Percentiles rank a stretch among this genome's conserved stretches.
These are phyloP conservation scores for Drosophila orosa DNA, from an alignment of 1,140 invertebrate genomes.

Conservation along the genomic window DNA sequence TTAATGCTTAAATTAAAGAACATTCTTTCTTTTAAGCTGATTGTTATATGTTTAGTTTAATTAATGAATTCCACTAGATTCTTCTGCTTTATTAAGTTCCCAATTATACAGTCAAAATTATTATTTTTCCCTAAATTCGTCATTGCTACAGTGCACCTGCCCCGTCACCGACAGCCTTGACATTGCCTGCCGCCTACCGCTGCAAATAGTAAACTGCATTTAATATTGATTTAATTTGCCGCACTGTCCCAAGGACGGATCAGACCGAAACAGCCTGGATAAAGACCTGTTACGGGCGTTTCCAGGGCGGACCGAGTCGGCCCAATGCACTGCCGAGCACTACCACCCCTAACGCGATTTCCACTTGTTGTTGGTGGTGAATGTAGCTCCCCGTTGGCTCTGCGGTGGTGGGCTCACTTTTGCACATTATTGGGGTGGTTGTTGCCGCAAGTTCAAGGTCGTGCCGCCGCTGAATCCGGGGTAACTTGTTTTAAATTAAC, in stretches of 20 bases:
- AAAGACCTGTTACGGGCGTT: constrained; percentile 11
- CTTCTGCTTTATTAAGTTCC: neutral
- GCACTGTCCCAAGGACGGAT: constrained; percentile 32
- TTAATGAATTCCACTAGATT: neutral
- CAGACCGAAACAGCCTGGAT: neutral
- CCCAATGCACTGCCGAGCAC: constrained; percentile 4
- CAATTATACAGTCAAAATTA: neutral
- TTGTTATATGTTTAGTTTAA: neutral
- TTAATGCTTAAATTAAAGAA: too few relatives aligned
- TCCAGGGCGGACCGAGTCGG: neutral
- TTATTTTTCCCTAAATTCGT: neutral
- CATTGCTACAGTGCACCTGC: neutral
- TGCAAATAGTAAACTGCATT: constrained; percentile 46
- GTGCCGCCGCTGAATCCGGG: constrained; percentile 12
- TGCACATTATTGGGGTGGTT: constrained; percentile 35
- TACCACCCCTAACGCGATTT: constrained; percentile 8
- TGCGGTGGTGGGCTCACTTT: constrained; percentile 29
- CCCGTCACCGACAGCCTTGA: constrained; percentile 35
- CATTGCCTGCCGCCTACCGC: constrained; percentile 27
- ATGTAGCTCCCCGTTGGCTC: constrained; percentile 6
- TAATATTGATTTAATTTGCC: constrained; percentile 72
- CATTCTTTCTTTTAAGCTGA: neutral
- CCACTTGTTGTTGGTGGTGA: constrained; percentile 38
- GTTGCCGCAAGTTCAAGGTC: constrained; percentile 69
- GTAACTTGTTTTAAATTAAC: constrained; percentile 36